Evolutionary conservation across 2,888 invertebrate species (phyloP).

Genomic region (Nymphalis polychloros): DNA sequence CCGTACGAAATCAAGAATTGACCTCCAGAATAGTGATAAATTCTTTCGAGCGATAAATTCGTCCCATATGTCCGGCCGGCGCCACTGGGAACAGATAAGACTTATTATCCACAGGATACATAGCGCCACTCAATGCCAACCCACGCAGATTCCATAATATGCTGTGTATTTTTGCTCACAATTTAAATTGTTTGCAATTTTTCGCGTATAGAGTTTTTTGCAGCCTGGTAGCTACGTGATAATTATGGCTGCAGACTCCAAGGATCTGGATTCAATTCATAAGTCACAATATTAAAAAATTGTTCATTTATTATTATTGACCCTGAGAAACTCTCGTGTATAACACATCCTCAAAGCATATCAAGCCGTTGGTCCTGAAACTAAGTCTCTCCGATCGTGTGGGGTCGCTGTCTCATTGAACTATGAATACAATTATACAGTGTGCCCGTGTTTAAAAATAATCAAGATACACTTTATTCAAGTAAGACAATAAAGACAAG

Average conservation of each 20-base stretch:
- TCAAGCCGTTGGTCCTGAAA: too few relatives aligned
- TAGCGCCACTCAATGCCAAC: slow-evolving; percentile 3
- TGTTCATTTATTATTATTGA: too few relatives aligned
- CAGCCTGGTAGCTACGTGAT: too few relatives aligned
- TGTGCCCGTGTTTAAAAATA: too few relatives aligned
- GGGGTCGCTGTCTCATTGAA: too few relatives aligned
- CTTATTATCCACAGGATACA: slow-evolving; percentile 18
- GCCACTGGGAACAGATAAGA: slow-evolving; percentile 44
- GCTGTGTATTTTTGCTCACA: neutral
- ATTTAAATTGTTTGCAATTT: neutral
- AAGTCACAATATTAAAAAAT: too few relatives aligned
- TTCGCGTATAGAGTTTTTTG: neutral
- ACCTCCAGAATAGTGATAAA: slow-evolving; percentile 58
- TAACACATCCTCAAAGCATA: neutral
- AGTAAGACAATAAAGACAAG: too few relatives aligned
- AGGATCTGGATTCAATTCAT: too few relatives aligned
- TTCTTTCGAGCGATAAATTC: slow-evolving; percentile 48
- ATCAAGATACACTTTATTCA: too few relatives aligned
- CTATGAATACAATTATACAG: too few relatives aligned
- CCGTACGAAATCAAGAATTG: slow-evolving; percentile 40
- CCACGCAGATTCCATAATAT: slow-evolving; percentile 1
- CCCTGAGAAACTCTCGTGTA: neutral
- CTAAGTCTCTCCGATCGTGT: too few relatives aligned
- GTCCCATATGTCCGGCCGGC: slow-evolving; percentile 55
- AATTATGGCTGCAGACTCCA: too few relatives aligned